Evolutionary conservation across 2,888 invertebrate species (phyloP).

Genomic region (Dendrolimus houi): DNA sequence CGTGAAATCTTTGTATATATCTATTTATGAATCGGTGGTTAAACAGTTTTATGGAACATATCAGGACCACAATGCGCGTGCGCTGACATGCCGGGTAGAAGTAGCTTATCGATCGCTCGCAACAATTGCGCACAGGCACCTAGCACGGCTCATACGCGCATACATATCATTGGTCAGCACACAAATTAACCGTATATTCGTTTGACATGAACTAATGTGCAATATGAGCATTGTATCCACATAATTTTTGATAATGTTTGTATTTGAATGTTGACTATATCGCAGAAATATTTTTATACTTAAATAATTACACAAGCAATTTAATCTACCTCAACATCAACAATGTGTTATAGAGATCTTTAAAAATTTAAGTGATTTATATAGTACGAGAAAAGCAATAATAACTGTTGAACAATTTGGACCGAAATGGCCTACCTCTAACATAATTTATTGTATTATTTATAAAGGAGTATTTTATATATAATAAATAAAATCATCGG

Average conservation of each 20-base stretch:
- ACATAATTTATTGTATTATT: constrained; percentile 5
- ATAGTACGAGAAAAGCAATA: constrained; percentile 19
- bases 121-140: constrained; percentile 6
- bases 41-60: constrained; percentile 42
- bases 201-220: constrained; percentile 37
- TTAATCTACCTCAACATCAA: constrained; percentile 68
- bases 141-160: constrained; percentile 15
- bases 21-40: constrained; percentile 25
- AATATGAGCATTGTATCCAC: constrained; percentile 61
- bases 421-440: constrained; percentile 50
- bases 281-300: constrained; percentile 75
- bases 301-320: constrained; percentile 55
- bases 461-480: constrained; percentile 13
- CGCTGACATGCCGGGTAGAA: constrained; percentile 10
- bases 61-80: constrained; percentile 34
- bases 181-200: constrained; percentile 25
- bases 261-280: constrained; percentile 73
- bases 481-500: constrained; percentile 11
- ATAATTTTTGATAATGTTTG: constrained; percentile 71
- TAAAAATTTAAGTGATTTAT: constrained; percentile 12
- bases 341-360: constrained; percentile 23
- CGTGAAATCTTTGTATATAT: constrained; percentile 49
- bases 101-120: not conserved
- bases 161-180: constrained; percentile 37
- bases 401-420: constrained; percentile 19